Percentiles rank a stretch among this genome's conserved stretches.
phyloP scores from a whole-genome alignment of 1,140 invertebrate species.

The Argopecten irradians region DNA sequence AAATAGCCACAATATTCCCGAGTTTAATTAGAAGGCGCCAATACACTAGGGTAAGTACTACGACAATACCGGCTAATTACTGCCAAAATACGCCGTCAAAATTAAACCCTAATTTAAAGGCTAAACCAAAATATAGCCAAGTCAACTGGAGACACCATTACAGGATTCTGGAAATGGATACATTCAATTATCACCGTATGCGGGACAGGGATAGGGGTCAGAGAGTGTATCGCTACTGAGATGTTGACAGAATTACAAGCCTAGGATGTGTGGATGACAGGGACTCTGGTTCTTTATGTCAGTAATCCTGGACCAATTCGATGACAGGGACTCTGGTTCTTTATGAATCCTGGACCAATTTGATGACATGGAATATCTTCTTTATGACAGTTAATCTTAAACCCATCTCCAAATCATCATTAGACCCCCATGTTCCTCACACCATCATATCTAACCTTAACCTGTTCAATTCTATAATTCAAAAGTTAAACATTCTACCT shows the following conservation, averaged over 20 bases:
- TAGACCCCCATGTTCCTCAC: neutral
- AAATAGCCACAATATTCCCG: neutral
- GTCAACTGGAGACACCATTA: neutral
- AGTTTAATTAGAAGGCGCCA: neutral
- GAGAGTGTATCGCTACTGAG: neutral
- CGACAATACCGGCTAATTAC: neutral
- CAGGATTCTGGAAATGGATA: neutral
- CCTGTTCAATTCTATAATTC: neutral
- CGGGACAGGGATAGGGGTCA: neutral
- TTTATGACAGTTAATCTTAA: neutral
- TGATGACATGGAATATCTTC: neutral
- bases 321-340: neutral
- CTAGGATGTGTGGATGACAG: neutral
- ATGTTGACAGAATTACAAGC: neutral
- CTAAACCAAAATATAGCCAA: neutral
- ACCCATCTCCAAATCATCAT: neutral
- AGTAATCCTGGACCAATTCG: neutral
- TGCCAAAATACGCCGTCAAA: neutral
- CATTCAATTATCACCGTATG: neutral
- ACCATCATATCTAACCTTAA: neutral
- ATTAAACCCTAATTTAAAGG: neutral
- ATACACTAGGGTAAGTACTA: neutral
- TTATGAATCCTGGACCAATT: neutral
- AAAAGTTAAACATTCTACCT: neutral
- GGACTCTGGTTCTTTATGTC: neutral